Base-by-base conservation (phyloP, 2,888 invertebrate genomes). In the Dione juno region DNA sequence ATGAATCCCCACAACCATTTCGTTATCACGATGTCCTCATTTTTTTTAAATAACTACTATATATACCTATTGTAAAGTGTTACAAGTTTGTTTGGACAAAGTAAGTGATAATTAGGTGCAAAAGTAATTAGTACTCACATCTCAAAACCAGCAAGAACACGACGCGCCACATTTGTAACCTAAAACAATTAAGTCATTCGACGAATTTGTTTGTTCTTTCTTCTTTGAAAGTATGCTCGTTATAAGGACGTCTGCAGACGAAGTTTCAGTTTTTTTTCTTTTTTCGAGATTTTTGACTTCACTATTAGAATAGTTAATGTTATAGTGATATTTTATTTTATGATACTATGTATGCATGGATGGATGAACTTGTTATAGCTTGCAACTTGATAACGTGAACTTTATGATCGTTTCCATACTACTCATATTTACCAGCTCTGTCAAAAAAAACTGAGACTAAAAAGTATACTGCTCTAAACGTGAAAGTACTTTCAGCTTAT, bases 81-180 rank as follows among this genome's bases (percentile, higher is more conserved):
- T 50, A 13, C 16, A 45, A 7, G 16, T 45, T 11, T 35, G 45
- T 35, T 14, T 35, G 16, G 1, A 40, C 35, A 40, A n/a, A 28
- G 61, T 63, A n/a, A 21, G n/a, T 16, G 41, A 37, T 70, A 74
- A 74, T 69, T 61, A 74, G 16, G 59, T 59, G 48, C 65, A 67
- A 58, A 70, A 43, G 48, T 67, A 71, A 74, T 73, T 65, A 73
- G 74, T 43, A 9, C 74, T 71, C 63, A 72, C 74, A 66, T 61
- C 69, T 48, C 43, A 74, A 41, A 19, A 69, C 3, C 61, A 69
- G 37, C 19, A 43, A 14, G 52, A 65, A 48, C 65, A 64, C 69
- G 52, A 48, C 61, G 45, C 67, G 61, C 74, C 69, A 71, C 71
- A 74, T 74, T 57, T 59, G 73, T 73, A 67, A 45, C 19, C 19